Percentiles rank a stretch among this genome's conserved stretches.
Conservation (phyloP, 2,888 invertebrate genomes). For the Torymus texanus region DNA sequence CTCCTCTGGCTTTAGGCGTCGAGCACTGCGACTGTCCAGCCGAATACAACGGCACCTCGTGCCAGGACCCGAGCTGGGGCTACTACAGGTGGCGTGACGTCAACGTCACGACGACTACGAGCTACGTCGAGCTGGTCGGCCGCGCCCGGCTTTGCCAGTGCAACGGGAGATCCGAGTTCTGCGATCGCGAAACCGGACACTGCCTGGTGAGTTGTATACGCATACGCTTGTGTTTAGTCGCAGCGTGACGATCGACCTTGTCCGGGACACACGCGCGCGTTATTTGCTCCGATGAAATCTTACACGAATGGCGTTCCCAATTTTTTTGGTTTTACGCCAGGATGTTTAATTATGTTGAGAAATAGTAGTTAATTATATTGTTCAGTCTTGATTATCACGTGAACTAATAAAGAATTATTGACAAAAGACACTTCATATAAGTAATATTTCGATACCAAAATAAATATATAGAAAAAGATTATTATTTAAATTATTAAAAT, state of each 20-base stretch:
- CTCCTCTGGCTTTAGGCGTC: constrained; percentile 85
- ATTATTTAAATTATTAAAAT: too few relatives aligned
- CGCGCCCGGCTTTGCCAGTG: constrained; percentile 88
- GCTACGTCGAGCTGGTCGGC: constrained; percentile 86
- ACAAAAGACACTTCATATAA: too few relatives aligned
- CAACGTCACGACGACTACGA: constrained; percentile 69
- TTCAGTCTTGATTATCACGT: too few relatives aligned
- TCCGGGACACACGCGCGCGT: neutral
- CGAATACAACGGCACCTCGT: constrained; percentile 90
- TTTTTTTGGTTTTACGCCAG: too few relatives aligned
- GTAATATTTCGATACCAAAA: too few relatives aligned
- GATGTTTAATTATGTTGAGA: too few relatives aligned
- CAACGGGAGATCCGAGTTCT: constrained; percentile 85
- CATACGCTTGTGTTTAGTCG: constrained; percentile 26
- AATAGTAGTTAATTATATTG: too few relatives aligned
- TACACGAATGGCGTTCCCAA: too few relatives aligned
- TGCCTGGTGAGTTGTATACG: constrained; percentile 82
- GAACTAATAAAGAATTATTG: too few relatives aligned
- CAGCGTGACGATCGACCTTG: neutral
- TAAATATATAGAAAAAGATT: too few relatives aligned
- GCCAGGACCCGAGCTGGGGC: constrained; percentile 91
- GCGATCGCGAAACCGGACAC: constrained; percentile 89
- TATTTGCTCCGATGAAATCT: too few relatives aligned
- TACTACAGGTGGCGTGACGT: constrained; percentile 86
- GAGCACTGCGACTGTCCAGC: constrained; percentile 91